Percentiles rank a stretch among this genome's conserved stretches.
Evolutionary conservation across 2,113 vertebrate genomes (phyloP).

Genomic region (Gulo gulo): DNA sequence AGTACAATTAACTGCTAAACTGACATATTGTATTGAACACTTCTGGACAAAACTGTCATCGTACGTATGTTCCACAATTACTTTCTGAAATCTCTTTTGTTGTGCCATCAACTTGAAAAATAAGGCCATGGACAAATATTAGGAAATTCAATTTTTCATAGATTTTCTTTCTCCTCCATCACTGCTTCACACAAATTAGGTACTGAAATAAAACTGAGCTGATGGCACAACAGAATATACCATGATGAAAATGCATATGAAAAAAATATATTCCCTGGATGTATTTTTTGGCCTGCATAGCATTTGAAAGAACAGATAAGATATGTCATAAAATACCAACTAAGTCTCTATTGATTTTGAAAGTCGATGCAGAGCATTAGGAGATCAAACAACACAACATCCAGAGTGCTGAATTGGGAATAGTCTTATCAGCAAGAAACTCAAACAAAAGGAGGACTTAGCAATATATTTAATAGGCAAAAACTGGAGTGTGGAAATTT

Average conservation of each 20-base stretch:
- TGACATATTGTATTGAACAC: constrained; percentile 44
- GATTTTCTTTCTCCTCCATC: constrained; percentile 66
- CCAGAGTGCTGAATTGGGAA: constrained; percentile 10
- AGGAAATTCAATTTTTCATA: constrained; percentile 66
- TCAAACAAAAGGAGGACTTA: background rate
- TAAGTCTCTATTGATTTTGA: constrained; percentile 51
- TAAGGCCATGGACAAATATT: constrained; percentile 44
- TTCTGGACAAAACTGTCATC: constrained; percentile 61
- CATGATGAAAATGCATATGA: background rate
- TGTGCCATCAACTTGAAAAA: constrained; percentile 68
- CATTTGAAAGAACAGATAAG: constrained; percentile 41
- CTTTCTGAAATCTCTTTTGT: constrained; percentile 62
- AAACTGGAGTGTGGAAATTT: background rate
- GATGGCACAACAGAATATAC: background rate
- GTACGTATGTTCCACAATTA: constrained; percentile 45
- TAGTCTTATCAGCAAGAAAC: background rate
- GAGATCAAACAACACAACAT: constrained; percentile 12
- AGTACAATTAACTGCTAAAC: constrained; percentile 56
- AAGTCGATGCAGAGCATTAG: constrained; percentile 46
- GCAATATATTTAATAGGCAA: background rate
- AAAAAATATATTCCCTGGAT: background rate
- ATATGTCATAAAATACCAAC: constrained; percentile 45
- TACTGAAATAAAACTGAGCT: constrained; percentile 47
- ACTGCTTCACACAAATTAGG: constrained; percentile 58
- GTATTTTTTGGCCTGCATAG: background rate